Evolutionary conservation across 2,113 vertebrate genomes (phyloP).

Genomic region (Actenoides hombroni): DNA sequence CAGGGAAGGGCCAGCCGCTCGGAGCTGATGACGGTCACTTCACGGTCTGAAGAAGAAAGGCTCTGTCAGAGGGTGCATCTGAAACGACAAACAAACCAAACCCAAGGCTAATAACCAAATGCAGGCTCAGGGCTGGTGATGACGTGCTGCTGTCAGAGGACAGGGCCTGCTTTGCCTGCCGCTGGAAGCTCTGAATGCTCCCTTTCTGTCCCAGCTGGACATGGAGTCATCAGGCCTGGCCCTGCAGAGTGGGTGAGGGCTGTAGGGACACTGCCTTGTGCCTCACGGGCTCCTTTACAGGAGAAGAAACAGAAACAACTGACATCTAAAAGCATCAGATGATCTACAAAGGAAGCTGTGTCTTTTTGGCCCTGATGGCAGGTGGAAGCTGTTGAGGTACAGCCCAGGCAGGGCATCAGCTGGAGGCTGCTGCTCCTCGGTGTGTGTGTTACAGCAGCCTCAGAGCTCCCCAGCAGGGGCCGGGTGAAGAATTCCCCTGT

Average conservation of each 20-base stretch:
- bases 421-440: neutral
- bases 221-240: no score
- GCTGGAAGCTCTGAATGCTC: neutral
- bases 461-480: neutral
- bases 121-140: neutral
- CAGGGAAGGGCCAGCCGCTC: neutral
- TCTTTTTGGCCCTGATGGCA: fast-evolving
- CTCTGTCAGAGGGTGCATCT: neutral
- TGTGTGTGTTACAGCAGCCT: fast-evolving
- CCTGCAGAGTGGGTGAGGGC: neutral
- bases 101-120: conserved; percentile 1
- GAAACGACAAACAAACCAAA: neutral
- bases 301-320: neutral
- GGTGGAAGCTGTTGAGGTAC: fast-evolving
- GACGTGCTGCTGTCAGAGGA: neutral
- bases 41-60: neutral
- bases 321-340: neutral
- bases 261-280: neutral
- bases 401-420: neutral
- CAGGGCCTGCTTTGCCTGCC: neutral
- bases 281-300: neutral
- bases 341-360: neutral
- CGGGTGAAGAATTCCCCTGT: fast-evolving
- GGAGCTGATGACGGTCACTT: neutral
- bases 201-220: neutral